phyloP scores from a whole-genome alignment of 2,797 vertebrate species.

The Eulemur rubriventer region DNA sequence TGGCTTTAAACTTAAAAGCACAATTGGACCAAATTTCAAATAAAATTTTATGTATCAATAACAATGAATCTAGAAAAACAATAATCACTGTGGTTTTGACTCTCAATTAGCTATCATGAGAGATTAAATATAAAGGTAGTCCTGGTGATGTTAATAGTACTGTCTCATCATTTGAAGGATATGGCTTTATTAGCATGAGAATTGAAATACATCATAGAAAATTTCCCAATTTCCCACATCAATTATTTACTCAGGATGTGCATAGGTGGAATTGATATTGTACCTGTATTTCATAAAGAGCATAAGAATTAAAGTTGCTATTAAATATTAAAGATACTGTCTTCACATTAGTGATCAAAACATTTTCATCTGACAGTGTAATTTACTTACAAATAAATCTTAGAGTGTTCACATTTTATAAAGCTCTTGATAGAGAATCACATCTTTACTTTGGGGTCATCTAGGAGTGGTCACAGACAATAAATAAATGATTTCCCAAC shows the following conservation, averaged over 20 bases:
- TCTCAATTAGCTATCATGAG: not conserved
- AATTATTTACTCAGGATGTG: slow-evolving; percentile 62
- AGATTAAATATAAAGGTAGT: not conserved
- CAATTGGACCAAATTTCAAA: slow-evolving; percentile 5
- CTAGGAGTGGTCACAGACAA: not conserved
- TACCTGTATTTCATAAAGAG: slow-evolving; percentile 59
- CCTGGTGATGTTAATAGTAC: not conserved
- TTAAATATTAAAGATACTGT: slow-evolving; percentile 71
- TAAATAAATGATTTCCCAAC: not conserved
- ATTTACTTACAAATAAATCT: slow-evolving; percentile 69
- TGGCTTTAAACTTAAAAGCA: slow-evolving; percentile 36
- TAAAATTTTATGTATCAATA: slow-evolving; percentile 19
- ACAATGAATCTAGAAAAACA: slow-evolving; percentile 22
- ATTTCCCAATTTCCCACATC: slow-evolving; percentile 62
- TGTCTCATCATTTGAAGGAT: not conserved
- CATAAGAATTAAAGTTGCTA: slow-evolving; percentile 47
- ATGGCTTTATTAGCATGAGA: slow-evolving; percentile 16
- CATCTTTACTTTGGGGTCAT: slow-evolving; percentile 49
- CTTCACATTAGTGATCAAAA: slow-evolving; percentile 58
- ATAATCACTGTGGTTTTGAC: not conserved
- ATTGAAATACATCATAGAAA: slow-evolving; percentile 41
- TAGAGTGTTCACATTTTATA: slow-evolving; percentile 45
- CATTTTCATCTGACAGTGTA: slow-evolving; percentile 56
- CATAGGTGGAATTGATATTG: slow-evolving; percentile 48
- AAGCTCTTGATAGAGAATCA: not conserved